Evolutionary conservation across 2,113 vertebrate species (phyloP), one percentile per base, ranked within the genome.

Genomic region (Oceanodroma tethys): DNA sequence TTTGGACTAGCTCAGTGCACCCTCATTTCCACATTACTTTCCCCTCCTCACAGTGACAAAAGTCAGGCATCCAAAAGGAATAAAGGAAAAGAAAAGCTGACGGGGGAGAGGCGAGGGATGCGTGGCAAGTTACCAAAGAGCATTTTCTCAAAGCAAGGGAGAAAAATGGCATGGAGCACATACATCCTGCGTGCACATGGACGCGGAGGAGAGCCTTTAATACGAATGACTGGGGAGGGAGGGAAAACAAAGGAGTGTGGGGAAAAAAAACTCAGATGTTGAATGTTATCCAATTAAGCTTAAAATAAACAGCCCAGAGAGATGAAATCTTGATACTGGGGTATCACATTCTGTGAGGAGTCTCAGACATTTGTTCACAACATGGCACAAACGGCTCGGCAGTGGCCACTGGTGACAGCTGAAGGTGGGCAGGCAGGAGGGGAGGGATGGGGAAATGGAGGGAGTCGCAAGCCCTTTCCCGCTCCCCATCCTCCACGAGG

Each of bases 261-360:
- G 56, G 36, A 67, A 74, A 80, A 84, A 65, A 25, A 88, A 56
- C 75, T 98, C 98, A 97, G 97, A 97, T 98, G 97, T 96, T 98
- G 95, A 97, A 93, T 66, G 95, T 98, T 98, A 98, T 97, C 96
- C 97, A 98, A 96, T 98, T 97, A 97, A 95, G 86, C 90, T 90
- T 96, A 96, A 94, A 97, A 97, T 97, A 97, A 97, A 96, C 97
- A 98, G 84, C 96, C 94, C 91, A 96, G 60, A 97, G 94, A 98
- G 92, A 97, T 79, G 82, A 93, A 95, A 91, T 93, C 53, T 81
- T 96, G 92, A 89, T 91, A 94, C 48, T 48, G 29, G 50, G 86
- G 71, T 95, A 96, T 95, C 91, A 59, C 67, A 83, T 95, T 96
- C 82, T 66, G 72, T 42, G 59, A 92, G 59, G 88, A 97, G 74